Evolutionary conservation across 2,888 invertebrate genomes (phyloP), one percentile per base, ranked within the genome.

Genomic region (Archips xylosteana): DNA sequence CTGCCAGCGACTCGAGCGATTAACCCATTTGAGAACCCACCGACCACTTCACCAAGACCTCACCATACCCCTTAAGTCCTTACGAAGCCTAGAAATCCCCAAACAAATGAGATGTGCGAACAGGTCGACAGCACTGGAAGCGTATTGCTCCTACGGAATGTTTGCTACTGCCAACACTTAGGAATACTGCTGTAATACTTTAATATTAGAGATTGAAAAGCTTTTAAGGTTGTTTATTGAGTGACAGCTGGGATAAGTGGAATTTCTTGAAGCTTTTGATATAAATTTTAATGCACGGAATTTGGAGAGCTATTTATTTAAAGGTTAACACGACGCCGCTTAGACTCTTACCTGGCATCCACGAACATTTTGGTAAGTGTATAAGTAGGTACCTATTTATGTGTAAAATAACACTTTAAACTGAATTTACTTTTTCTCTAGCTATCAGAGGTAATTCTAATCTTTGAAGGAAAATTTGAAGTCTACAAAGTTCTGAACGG

Each of bases 1-100:
- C 85, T 85, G 85, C 84, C 84, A 82, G 85, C 86, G 88, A 89
- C 89, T 90, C 88, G 81, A 86, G 83, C 92, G 91, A 94, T 94
- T 93, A 94, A 94, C 91, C 92, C 92, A 91, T 92, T 92, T 92
- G 74, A 74, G 54, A 12, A 69, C 62, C 67, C 47, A 59, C 68
- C 73, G 64, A 57, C 73, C 73, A 73, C 39, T 69, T 23, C 39
- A 59, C 15, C 51, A 12, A 64, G 73, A 74, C 74, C 72, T 34
- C 65, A 64, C 64, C 42, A 59, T 45, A 54, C 12, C 36, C 74
- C 60, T 64, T 51, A 70, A 74, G 69, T 64, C 23, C 64, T 65
- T 51, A 54, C 70, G 39, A 54, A 73, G 59, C 45, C 45, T 36
- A 68, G 45, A 45, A 34, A 68, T 47, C 57, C 32, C 62, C 47